Evolutionary conservation across 2,113 vertebrate species (phyloP), one percentile per base, ranked within the genome.

Genomic region (Oreamnos americanus): DNA sequence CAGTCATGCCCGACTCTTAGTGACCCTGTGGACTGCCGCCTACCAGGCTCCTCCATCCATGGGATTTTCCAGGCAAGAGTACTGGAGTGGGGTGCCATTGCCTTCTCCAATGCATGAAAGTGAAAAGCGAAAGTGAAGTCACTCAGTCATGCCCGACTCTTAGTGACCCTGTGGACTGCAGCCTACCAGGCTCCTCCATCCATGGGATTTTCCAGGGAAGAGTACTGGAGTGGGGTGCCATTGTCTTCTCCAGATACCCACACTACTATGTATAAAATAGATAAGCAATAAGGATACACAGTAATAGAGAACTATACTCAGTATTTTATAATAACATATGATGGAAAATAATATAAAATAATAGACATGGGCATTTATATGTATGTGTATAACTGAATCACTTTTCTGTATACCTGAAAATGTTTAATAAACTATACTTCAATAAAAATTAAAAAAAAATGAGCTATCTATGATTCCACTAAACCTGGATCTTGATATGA

Each of bases 111-210:
- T 53, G 16, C 51, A 17, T 17, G 51, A 53, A 53, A 53, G 16
- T 53, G 51, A 53, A 53, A 17, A 53, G 51, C 3, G 15, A 53
- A 53, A 17, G 51, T 53, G 51, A 23, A 21, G 53, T 55, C 53
- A 0, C 19, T 55, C 21, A 55, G 19, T 23, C 1, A 1, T 21
- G 53, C 3, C 53, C 7, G 0, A 25, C 55, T 57, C 55, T 57
- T 3, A 9, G 55, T 1, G 8, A 57, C 21, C 55, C 55, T 8
- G 10, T 25, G 23, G 55, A 25, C 23, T 10, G 55, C 4, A 25
- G 55, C 23, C 23, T 0, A 57, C 23, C 8, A 25, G 55, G 55
- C 23, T 57, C 55, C 55, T 25, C 55, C 0, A 0, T 57, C 55
- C 55, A 10, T 57, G 55, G 55, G 55, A 25, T 57, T 25, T 25